Conservation (phyloP, 2,113 vertebrate species). For the Pteropus alecto region DNA sequence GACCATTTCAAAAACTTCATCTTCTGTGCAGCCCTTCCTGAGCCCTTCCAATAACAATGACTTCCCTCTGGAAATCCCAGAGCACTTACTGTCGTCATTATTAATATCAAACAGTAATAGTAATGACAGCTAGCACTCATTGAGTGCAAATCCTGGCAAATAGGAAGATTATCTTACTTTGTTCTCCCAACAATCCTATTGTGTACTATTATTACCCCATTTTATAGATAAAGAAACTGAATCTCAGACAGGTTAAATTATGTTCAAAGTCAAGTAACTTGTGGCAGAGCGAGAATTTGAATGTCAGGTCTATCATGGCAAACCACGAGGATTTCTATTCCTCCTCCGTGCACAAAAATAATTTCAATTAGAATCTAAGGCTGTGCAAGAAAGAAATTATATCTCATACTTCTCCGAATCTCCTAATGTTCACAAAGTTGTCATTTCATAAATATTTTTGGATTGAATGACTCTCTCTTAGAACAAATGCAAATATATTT, state of each 20-base stretch:
- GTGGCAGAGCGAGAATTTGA: neutral
- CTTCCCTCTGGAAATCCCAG: neutral
- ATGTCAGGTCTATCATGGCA: neutral
- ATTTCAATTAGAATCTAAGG: neutral
- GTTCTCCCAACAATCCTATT: neutral
- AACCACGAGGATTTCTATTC: neutral
- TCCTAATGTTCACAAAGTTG: constrained; percentile 6
- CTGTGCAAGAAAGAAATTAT: neutral
- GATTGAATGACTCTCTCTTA: neutral
- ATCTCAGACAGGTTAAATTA: neutral
- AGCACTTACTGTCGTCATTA: neutral
- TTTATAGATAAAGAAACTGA: constrained; percentile 12
- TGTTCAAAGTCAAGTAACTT: neutral
- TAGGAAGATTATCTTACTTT: neutral
- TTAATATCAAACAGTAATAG: neutral
- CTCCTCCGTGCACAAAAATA: neutral
- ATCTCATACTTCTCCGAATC: neutral
- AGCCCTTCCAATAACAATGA: neutral
- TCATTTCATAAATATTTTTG: constrained; percentile 54
- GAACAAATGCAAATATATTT: constrained; percentile 49
- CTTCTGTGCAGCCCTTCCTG: neutral
- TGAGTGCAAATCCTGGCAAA: neutral
- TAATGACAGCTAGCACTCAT: neutral
- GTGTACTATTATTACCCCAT: neutral
- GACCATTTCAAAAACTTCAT: neutral